A percentile compares a stretch with the other conserved stretches of the same genome.
Conservation (phyloP, 2,113 vertebrate genomes). For the Holacanthus passer region DNA sequence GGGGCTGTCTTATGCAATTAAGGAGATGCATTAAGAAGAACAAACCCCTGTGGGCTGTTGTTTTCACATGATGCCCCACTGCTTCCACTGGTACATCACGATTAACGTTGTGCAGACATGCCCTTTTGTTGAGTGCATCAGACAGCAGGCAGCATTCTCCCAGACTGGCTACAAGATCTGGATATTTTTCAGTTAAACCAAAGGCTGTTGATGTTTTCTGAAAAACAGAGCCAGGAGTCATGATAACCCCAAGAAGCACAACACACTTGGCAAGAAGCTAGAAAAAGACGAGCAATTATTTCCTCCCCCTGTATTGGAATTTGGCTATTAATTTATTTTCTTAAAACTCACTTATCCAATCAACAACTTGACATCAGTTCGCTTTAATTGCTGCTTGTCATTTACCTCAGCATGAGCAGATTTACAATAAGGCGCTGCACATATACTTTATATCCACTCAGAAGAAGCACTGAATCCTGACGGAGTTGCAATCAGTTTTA, state of each 20-base stretch:
- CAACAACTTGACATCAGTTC: conserved; percentile 17
- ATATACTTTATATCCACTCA: not conserved
- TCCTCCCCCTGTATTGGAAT: conserved; percentile 8
- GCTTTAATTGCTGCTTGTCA: conserved; percentile 29
- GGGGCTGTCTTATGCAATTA: conserved; percentile 86
- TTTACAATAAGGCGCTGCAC: conserved; percentile 1
- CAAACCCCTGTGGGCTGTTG: conserved; percentile 84
- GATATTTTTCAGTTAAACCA: conserved; percentile 59
- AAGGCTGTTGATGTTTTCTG: conserved; percentile 69
- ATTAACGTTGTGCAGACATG: conserved; percentile 79
- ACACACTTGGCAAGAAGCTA: conserved; percentile 15
- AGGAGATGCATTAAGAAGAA: conserved; percentile 84
- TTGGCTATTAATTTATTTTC: conserved; percentile 25
- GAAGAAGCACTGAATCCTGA: conserved; percentile 3
- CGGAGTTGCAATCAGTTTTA: conserved; percentile 19
- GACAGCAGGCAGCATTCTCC: conserved; percentile 62
- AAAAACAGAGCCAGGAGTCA: conserved; percentile 52
- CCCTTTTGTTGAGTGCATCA: conserved; percentile 78
- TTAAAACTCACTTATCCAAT: conserved; percentile 40
- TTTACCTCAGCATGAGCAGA: conserved; percentile 18
- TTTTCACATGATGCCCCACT: conserved; percentile 82
- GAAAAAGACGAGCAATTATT: conserved; percentile 25
- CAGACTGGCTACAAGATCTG: conserved; percentile 58
- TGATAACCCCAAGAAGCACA: conserved; percentile 44
- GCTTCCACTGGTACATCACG: conserved; percentile 79